A percentile compares a stretch with the other conserved stretches of the same genome.
Conservation (phyloP, 2,113 vertebrate species). For the Sylvia atricapilla region DNA sequence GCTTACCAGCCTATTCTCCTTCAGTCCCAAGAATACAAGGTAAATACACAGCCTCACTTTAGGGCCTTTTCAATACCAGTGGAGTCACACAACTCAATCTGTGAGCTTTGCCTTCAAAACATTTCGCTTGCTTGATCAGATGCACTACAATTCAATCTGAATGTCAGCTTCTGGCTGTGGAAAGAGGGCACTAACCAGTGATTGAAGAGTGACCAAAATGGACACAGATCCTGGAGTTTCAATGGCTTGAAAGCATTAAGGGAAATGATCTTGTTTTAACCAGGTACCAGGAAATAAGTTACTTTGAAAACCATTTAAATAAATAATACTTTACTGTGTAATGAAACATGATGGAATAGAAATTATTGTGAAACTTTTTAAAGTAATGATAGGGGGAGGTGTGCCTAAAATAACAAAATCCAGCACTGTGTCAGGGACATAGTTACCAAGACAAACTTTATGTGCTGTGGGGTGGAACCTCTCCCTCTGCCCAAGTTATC, state of each 20-base stretch:
- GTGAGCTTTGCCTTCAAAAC: neutral
- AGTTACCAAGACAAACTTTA: neutral
- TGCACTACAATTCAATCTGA: neutral
- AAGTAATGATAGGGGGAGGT: neutral
- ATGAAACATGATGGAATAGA: neutral
- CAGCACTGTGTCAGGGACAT: neutral
- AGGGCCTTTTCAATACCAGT: neutral
- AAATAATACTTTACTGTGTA: neutral
- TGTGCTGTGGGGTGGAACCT: neutral
- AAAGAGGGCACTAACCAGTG: neutral
- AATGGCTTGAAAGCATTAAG: neutral
- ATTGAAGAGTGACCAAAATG: neutral
- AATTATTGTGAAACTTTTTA: neutral
- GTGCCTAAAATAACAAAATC: conserved; percentile 5
- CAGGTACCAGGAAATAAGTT: neutral
- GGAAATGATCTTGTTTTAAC: neutral
- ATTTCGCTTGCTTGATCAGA: neutral
- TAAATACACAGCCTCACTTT: neutral
- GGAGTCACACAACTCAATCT: neutral
- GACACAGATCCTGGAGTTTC: neutral
- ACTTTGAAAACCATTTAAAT: neutral
- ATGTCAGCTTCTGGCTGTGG: neutral
- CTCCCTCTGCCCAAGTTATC: neutral
- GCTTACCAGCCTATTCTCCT: neutral
- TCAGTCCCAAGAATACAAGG: neutral